Evolutionary conservation across 1,140 invertebrate species (phyloP).

Genomic region (Panulirus ornatus): DNA sequence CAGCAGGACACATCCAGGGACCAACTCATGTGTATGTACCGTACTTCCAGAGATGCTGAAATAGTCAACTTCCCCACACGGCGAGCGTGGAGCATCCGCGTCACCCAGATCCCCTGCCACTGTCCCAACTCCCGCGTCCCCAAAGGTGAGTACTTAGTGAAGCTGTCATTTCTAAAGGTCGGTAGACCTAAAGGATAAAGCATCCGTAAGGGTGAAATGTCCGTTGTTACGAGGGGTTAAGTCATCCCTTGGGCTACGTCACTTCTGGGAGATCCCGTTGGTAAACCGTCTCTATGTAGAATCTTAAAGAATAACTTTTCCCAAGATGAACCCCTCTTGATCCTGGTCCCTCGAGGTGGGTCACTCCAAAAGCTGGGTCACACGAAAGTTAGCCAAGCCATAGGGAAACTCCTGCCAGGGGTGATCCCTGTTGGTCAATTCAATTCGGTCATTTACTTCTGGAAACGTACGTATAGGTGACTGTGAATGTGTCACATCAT

Average conservation of each 20-base stretch:
- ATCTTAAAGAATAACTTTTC: neutral
- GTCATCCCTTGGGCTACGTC: neutral
- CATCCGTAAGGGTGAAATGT: neutral
- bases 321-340: neutral
- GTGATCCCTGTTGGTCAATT: no score
- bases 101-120: slow-evolving; percentile 71
- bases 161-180: neutral
- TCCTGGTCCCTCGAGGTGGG: no score
- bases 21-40: no score
- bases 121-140: slow-evolving; percentile 59
- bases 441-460: neutral
- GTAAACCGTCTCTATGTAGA: neutral
- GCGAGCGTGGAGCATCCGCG: slow-evolving; percentile 61
- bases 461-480: neutral
- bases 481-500: no score
- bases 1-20: no score
- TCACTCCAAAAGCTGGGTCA: no score
- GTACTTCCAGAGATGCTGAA: slow-evolving; percentile 39
- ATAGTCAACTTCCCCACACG: slow-evolving; percentile 41
- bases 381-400: no score
- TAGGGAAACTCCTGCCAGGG: no score
- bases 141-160: slow-evolving; percentile 52
- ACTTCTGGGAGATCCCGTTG: neutral
- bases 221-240: neutral
- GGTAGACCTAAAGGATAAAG: neutral